These are phyloP conservation scores for Patagioenas fasciata DNA, from an alignment of 2,113 vertebrate species.

Conservation along the genomic window DNA sequence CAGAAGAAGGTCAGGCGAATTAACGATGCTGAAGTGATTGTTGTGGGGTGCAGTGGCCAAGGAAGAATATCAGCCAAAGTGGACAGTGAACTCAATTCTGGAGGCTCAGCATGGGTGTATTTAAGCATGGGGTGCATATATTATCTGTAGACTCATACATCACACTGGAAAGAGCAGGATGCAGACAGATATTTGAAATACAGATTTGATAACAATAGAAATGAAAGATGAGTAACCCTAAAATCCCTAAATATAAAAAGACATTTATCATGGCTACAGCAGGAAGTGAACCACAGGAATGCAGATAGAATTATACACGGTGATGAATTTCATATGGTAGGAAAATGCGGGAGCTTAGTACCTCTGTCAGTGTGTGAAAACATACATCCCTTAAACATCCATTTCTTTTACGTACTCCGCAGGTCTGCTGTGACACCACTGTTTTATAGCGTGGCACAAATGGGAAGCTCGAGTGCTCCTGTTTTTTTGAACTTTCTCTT, in stretches of 20 bases:
- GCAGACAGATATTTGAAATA: slow-evolving; percentile 9
- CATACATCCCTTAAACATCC: neutral
- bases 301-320: slow-evolving; percentile 7
- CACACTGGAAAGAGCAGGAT: neutral
- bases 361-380: neutral
- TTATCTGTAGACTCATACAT: neutral
- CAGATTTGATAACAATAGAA: slow-evolving; percentile 67
- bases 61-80: neutral
- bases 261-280: slow-evolving; percentile 43
- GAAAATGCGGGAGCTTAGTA: neutral
- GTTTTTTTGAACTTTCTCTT: neutral
- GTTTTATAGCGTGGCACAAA: neutral
- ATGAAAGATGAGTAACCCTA: slow-evolving; percentile 63
- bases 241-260: slow-evolving; percentile 48
- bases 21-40: neutral
- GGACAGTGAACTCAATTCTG: neutral
- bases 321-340: neutral
- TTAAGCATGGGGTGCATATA: neutral
- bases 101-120: neutral
- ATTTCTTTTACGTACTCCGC: neutral
- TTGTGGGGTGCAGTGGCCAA: neutral
- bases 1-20: neutral
- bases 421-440: neutral
- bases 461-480: neutral
- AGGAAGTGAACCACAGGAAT: slow-evolving; percentile 34